phyloP scores from a whole-genome alignment of 2,797 vertebrate species.

The Malurus leucopterus region DNA sequence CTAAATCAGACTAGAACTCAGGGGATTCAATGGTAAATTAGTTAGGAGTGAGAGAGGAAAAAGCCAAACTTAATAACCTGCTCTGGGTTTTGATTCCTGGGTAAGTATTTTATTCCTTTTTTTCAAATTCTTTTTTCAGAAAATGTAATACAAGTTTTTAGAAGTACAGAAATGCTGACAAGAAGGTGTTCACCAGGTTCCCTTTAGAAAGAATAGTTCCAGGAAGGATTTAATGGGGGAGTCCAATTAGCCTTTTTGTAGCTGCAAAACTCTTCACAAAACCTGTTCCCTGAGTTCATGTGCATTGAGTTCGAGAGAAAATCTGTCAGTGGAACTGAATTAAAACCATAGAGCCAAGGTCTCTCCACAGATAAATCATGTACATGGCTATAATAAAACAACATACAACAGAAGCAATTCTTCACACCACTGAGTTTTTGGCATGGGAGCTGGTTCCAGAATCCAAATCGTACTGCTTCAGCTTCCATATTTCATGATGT shows the following conservation, averaged over 20 bases:
- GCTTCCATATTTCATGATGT: neutral
- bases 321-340: conserved; percentile 17
- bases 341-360: conserved; percentile 21
- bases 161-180: neutral
- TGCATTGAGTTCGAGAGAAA: conserved; percentile 19
- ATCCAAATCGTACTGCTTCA: neutral
- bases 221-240: neutral
- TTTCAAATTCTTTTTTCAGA: neutral
- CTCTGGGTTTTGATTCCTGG: neutral
- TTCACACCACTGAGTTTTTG: conserved; percentile 28
- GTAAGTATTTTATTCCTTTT: neutral
- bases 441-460: neutral
- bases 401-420: conserved; percentile 31
- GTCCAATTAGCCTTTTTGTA: neutral
- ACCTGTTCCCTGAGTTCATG: neutral
- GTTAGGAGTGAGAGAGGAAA: neutral
- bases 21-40: neutral
- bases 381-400: conserved; percentile 31
- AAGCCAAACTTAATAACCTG: rapidly evolving
- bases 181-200: neutral
- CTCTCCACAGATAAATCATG: conserved; percentile 8
- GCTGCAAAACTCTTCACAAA: neutral
- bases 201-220: neutral
- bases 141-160: neutral
- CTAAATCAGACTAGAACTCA: neutral